phyloP scores from a whole-genome alignment of 2,113 vertebrate genomes.

The Pelodiscus sinensis region DNA sequence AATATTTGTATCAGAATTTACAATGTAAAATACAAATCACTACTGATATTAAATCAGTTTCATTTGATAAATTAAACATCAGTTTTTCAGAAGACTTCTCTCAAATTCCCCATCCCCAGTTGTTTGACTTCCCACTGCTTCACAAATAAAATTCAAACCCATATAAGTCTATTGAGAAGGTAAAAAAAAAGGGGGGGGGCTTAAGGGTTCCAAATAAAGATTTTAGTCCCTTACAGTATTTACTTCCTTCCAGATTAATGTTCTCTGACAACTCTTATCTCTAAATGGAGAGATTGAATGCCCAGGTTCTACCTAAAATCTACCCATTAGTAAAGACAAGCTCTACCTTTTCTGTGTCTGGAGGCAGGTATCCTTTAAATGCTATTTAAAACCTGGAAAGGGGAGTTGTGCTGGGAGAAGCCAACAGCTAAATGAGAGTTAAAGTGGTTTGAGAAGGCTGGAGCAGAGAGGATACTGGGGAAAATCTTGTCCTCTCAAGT shows the following conservation, averaged over 20 bases:
- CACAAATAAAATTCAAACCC: not conserved
- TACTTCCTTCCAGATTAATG: not conserved
- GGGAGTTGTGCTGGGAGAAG: not conserved
- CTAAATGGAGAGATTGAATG: not conserved
- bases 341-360: not conserved
- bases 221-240: not conserved
- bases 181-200: no score
- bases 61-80: not conserved
- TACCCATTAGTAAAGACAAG: no score
- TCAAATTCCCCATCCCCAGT: not conserved
- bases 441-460: fast-evolving
- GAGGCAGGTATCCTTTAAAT: not conserved
- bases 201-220: not conserved
- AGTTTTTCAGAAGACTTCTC: not conserved
- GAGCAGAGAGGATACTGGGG: not conserved
- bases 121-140: not conserved
- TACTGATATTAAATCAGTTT: not conserved
- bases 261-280: not conserved
- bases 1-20: not conserved
- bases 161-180: no score
- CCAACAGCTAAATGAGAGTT: fast-evolving
- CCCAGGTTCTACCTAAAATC: not conserved
- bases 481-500: not conserved
- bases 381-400: no score
- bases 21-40: not conserved